Conservation (phyloP, 64 coral and sea anemone genomes). For the Porites lutea region DNA sequence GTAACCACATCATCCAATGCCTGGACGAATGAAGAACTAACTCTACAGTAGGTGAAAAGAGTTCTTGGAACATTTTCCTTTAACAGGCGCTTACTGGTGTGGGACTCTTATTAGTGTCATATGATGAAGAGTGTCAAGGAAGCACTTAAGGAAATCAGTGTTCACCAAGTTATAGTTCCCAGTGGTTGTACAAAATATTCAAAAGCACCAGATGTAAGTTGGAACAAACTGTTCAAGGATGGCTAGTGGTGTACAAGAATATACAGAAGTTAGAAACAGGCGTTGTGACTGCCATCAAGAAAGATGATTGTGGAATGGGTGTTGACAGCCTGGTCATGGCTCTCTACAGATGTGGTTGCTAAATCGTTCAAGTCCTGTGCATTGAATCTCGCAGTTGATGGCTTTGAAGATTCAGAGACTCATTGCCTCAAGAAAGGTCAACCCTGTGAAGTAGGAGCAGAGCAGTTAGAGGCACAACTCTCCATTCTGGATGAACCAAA, state of each 20-base stretch:
- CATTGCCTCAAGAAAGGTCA: slow-evolving; percentile 40
- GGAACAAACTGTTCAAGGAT: slow-evolving; percentile 70
- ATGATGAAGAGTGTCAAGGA: no score
- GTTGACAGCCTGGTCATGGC: background rate
- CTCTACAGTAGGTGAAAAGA: no score
- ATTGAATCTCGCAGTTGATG: slow-evolving; percentile 38
- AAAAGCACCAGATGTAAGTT: slow-evolving; percentile 15
- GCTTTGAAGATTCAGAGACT: slow-evolving; percentile 32
- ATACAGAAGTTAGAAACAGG: slow-evolving; percentile 42
- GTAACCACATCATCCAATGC: no score
- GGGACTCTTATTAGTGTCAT: no score
- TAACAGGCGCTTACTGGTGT: no score
- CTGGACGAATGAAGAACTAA: no score
- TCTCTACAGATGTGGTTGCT: background rate
- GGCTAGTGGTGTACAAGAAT: slow-evolving; percentile 48
- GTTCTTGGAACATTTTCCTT: no score
- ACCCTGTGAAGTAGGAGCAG: slow-evolving; percentile 39
- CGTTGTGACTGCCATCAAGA: slow-evolving; percentile 17
- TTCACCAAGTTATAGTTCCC: no score
- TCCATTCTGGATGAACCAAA: slow-evolving; percentile 47
- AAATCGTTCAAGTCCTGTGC: slow-evolving; percentile 8
- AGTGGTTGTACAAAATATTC: no score
- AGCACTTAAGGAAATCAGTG: no score
- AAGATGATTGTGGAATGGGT: slow-evolving; percentile 22
- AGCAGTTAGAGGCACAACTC: slow-evolving; percentile 56